phyloP scores from a whole-genome alignment of 2,113 vertebrate genomes.

The Okapia johnstoni region DNA sequence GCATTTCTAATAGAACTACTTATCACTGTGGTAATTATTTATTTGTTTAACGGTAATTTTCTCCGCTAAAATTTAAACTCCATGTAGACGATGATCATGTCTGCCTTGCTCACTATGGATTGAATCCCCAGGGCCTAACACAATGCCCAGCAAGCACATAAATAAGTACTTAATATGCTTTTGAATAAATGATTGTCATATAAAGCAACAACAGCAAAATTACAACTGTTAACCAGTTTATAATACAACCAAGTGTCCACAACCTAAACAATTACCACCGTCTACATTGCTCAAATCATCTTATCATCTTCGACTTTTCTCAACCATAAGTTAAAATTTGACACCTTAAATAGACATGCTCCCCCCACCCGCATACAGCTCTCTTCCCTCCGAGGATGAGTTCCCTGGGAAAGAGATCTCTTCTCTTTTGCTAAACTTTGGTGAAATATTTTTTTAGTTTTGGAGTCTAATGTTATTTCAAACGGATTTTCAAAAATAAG shows the following conservation, averaged over 20 bases:
- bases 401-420: not conserved
- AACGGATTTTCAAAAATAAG: not conserved
- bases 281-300: not conserved
- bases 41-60: not conserved
- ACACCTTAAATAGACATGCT: not conserved
- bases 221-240: not conserved
- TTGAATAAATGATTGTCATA: not conserved
- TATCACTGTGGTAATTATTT: not conserved
- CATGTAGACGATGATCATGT: not conserved
- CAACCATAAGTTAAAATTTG: not conserved
- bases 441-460: not conserved
- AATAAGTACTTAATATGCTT: not conserved
- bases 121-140: not conserved
- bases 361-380: rapidly evolving
- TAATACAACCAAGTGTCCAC: not conserved
- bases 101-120: not conserved
- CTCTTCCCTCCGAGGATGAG: not conserved
- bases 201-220: not conserved
- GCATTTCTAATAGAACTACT: not conserved
- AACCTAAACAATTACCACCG: not conserved
- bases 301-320: not conserved
- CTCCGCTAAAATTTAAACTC: not conserved
- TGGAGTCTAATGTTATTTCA: not conserved
- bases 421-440: not conserved
- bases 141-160: not conserved